Base-by-base conservation (phyloP, 2,797 vertebrate genomes). In the Sebastes umbrosus region DNA sequence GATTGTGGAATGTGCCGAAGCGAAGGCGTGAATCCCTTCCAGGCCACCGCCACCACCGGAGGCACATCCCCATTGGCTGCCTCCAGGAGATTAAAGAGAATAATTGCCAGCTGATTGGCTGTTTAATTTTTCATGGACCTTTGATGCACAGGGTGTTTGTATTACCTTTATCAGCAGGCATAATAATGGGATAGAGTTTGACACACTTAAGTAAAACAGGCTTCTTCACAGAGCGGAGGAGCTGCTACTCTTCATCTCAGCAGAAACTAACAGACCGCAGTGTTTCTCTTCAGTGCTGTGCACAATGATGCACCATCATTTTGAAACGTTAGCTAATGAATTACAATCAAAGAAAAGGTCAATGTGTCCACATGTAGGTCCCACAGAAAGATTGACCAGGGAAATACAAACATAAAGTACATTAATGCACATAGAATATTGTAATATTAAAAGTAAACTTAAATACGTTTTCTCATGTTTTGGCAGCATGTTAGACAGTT, bases 71-170 rank as follows among this genome's bases (percentile, higher is more conserved):
- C 93, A 95, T 94, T 96, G 95, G 95, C 95, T 96, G 90, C 95
- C 95, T 96, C 88, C 79, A 86, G 95, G 95, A 96, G 95, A 96
- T 96, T 95, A 96, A 95, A 96, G 94, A 93, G 94, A 96, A 96
- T 95, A 95, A 95, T 95, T 96, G 95, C 94, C 94, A 95, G 87
- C 93, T 96, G 95, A 96, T 96, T 96, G 95, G 95, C 92, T 95
- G 86, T 93, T 96, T 87, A 95, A 96, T 94, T 91, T 96, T 96
- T 95, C 88, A 96, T 95, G 88, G 90, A 91, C 78, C 94, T 94
- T 95, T 95, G 93, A 94, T 91, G 90, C 90, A 63, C 82, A 76
- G 90, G 86, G 91, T 92, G 89, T 94, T 95, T 93, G 91, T 90
- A 84, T 92, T 94, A 93, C 93, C 92, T 92, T 92, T 92, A 92